These are phyloP conservation scores for Colius striatus DNA, from an alignment of 2,113 vertebrate genomes.

Conservation along the genomic window DNA sequence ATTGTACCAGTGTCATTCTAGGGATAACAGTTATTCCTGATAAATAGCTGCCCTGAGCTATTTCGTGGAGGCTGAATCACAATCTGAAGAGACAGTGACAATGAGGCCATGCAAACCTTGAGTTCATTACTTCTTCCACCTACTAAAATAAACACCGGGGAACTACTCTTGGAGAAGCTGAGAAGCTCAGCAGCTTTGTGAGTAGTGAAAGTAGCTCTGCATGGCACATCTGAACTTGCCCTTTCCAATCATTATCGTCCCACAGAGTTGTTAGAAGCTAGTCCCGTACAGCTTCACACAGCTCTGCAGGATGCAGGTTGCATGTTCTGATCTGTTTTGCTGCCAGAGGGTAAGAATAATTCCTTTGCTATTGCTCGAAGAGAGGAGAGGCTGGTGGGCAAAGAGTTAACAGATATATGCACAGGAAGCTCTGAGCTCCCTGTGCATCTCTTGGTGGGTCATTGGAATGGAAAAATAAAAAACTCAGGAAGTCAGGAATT, in stretches of 20 bases:
- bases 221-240: constrained; percentile 29
- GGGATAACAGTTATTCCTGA: not conserved
- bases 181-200: constrained; percentile 43
- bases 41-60: not conserved
- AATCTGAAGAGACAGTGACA: not conserved
- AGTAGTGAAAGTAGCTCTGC: constrained; percentile 38
- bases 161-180: constrained; percentile 44
- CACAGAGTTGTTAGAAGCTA: not conserved
- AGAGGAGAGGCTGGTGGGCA: not conserved
- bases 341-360: not conserved
- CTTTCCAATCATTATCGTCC: constrained; percentile 21
- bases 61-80: not conserved
- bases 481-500: constrained; percentile 41
- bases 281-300: not conserved
- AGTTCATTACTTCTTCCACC: constrained; percentile 43
- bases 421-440: not conserved
- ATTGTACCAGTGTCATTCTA: not conserved
- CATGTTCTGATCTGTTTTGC: not conserved
- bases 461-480: constrained; percentile 53
- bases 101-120: not conserved
- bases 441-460: constrained; percentile 32
- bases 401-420: constrained; percentile 20
- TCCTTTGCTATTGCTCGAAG: not conserved
- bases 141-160: constrained; percentile 42
- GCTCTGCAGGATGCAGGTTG: not conserved